Conservation (phyloP, 2,113 vertebrate species). For the Dipodomys stephensi region DNA sequence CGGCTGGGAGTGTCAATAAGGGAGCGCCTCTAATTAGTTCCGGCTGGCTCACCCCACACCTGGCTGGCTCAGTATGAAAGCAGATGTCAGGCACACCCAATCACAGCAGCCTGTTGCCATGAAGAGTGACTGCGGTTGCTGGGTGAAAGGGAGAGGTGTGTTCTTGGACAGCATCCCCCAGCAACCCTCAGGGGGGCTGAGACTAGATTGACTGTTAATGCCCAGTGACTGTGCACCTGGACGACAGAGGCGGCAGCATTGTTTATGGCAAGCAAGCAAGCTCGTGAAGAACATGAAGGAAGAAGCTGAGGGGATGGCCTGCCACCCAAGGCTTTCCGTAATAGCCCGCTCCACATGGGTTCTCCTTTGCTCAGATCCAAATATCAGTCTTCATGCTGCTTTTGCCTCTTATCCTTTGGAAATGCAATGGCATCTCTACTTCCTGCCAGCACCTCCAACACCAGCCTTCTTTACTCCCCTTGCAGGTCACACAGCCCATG, state of each 20-base stretch:
- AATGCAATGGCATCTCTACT: not conserved
- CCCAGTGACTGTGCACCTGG: not conserved
- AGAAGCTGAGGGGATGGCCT: not conserved
- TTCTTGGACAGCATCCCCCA: not conserved
- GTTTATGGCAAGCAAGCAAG: not conserved
- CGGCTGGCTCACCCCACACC: fast-evolving
- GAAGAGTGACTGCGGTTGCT: not conserved
- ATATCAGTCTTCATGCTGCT: too few relatives aligned
- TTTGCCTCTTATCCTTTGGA: not conserved
- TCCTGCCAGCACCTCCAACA: not conserved
- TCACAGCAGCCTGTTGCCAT: not conserved
- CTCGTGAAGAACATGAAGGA: not conserved
- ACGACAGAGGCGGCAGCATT: too few relatives aligned
- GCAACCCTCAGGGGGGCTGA: not conserved
- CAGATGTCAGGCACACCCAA: not conserved
- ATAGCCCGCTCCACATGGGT: not conserved
- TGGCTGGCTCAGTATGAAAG: not conserved
- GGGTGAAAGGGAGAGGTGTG: not conserved
- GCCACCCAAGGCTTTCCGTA: not conserved
- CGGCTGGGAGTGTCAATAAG: not conserved
- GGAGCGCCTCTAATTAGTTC: not conserved
- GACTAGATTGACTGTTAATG: not conserved
- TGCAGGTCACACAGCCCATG: not conserved
- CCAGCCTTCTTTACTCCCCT: not conserved
- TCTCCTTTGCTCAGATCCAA: not conserved